Percentiles rank a stretch among this genome's conserved stretches.
These are phyloP conservation scores for Ametastegia equiseti DNA, from an alignment of 2,888 invertebrate genomes.

Conservation along the genomic window DNA sequence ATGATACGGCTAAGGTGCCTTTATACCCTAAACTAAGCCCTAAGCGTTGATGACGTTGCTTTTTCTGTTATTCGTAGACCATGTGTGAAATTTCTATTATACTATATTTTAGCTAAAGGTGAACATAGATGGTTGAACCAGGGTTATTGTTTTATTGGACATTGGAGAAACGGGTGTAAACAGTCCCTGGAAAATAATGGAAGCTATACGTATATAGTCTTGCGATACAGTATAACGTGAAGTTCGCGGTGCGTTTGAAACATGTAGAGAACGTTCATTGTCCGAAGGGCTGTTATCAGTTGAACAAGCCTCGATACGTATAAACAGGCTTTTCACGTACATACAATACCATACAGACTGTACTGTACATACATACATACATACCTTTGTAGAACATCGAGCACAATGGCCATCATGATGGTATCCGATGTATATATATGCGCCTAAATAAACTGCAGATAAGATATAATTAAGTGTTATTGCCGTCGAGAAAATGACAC, in stretches of 20 bases:
- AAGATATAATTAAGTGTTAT: constrained; percentile 39
- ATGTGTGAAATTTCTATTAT: too few species aligned
- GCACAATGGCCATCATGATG: constrained; percentile 26
- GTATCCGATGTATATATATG: constrained; percentile 1
- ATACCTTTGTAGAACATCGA: background rate
- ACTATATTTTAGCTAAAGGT: too few species aligned
- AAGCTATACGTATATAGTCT: background rate
- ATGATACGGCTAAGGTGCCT: too few species aligned
- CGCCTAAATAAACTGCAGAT: constrained; percentile 30
- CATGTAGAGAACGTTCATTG: background rate
- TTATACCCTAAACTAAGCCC: too few species aligned
- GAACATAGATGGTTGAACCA: too few species aligned
- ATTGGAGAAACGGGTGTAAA: background rate
- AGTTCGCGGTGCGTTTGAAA: background rate
- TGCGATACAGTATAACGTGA: constrained; percentile 12
- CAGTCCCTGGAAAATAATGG: constrained; percentile 23
- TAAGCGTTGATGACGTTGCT: too few species aligned
- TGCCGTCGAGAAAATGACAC: constrained; percentile 9
- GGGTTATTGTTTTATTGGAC: constrained; percentile 7
- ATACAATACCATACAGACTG: background rate
- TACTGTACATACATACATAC: too few species aligned
- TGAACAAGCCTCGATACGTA: constrained; percentile 29
- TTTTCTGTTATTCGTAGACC: too few species aligned
- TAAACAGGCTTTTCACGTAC: constrained; percentile 18
- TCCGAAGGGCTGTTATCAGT: constrained; percentile 40